Evolutionary conservation across 2,888 invertebrate species (phyloP).

Genomic region (Drosophila anceps): DNA sequence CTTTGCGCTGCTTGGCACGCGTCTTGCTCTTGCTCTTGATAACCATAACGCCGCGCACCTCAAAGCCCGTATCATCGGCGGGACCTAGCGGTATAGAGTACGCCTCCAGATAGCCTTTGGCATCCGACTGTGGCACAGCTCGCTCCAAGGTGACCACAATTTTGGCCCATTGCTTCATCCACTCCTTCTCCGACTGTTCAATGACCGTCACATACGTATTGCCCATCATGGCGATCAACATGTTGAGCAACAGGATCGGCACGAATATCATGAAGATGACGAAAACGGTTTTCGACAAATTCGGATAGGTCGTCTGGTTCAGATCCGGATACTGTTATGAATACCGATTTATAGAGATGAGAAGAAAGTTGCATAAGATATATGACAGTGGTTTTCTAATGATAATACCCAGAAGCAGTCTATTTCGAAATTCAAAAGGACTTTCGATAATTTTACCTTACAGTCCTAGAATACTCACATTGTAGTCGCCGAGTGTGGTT

Average conservation of each 20-base stretch:
- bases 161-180: conserved; percentile 99
- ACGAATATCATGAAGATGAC: conserved; percentile 99
- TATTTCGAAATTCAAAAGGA: too few relatives aligned
- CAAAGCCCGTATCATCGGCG: conserved; percentile 92
- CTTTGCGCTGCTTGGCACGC: conserved; percentile 97
- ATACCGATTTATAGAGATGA: background rate
- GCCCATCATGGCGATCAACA: conserved; percentile 99
- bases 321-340: conserved; percentile 94
- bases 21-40: conserved; percentile 99
- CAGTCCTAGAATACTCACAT: conserved; percentile 88
- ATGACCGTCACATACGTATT: conserved; percentile 99
- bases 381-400: too few relatives aligned
- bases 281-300: conserved; percentile 97
- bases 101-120: conserved; percentile 95
- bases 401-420: too few relatives aligned
- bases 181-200: conserved; percentile 99
- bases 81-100: conserved; percentile 97
- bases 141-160: conserved; percentile 98
- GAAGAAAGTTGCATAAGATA: background rate
- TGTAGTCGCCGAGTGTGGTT: conserved; percentile 98
- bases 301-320: conserved; percentile 95
- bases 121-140: conserved; percentile 95
- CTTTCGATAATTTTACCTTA: too few relatives aligned
- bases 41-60: conserved; percentile 97
- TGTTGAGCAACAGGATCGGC: conserved; percentile 97